Evolutionary conservation across 2,888 invertebrate genomes (phyloP).

Genomic region (Scaptomyza polygonia): DNA sequence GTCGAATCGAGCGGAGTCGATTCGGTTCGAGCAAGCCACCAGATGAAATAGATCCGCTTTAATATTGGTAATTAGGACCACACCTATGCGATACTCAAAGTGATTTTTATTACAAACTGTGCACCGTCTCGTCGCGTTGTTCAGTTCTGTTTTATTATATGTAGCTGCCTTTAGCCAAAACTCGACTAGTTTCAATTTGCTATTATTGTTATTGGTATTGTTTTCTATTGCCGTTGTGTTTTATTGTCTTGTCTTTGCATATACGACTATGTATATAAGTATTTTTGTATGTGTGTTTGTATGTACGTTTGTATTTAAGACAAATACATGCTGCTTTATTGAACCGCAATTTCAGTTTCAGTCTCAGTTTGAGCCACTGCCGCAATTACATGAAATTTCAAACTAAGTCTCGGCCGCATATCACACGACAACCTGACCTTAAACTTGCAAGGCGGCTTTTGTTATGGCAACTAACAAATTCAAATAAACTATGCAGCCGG

Average conservation of each 20-base stretch:
- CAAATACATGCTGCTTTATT: conserved; percentile 55
- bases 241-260: conserved; percentile 48
- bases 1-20: conserved; percentile 28
- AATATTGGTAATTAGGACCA: conserved; percentile 82
- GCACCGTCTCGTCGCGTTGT: conserved; percentile 26
- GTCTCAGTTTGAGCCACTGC: conserved; percentile 45
- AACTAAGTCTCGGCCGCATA: conserved; percentile 49
- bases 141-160: conserved; percentile 66
- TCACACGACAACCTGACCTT: conserved; percentile 70
- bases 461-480: conserved; percentile 57
- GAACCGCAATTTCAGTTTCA: conserved; percentile 31
- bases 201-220: conserved; percentile 44
- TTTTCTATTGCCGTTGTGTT: conserved; percentile 28
- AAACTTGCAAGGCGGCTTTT: conserved; percentile 76
- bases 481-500: conserved; percentile 69
- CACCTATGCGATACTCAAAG: conserved; percentile 78
- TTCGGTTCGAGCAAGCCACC: conserved; percentile 27
- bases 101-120: conserved; percentile 67
- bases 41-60: conserved; percentile 82
- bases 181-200: conserved; percentile 78
- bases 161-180: conserved; percentile 76
- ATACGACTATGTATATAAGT: conserved; percentile 18
- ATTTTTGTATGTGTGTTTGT: conserved; percentile 16
- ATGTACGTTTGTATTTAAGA: background rate
- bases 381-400: conserved; percentile 53